These are phyloP conservation scores for Brachyrhaphis roseni DNA, from an alignment of 2,797 vertebrate genomes.

Conservation along the genomic window DNA sequence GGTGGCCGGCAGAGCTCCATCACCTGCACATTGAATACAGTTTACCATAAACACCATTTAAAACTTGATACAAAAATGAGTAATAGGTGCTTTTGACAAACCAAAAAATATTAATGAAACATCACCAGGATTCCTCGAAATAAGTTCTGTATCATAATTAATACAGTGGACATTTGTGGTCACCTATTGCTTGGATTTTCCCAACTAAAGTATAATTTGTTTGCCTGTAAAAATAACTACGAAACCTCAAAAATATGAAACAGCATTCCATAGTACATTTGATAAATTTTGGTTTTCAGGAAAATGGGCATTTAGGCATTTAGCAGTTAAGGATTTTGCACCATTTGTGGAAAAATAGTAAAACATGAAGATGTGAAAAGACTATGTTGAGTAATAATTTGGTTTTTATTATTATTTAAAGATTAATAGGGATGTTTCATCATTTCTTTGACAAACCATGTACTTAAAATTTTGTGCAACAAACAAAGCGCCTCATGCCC, in stretches of 20 bases:
- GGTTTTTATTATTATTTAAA: too few species aligned
- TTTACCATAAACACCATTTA: background rate
- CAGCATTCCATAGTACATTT: too few species aligned
- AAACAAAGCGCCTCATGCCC: background rate
- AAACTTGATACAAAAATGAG: background rate
- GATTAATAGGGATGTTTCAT: background rate
- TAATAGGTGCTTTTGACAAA: background rate
- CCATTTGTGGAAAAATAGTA: background rate
- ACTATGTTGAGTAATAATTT: background rate
- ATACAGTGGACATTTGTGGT: background rate
- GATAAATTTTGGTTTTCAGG: too few species aligned
- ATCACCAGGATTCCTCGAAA: background rate
- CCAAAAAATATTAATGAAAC: background rate
- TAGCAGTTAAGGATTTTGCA: background rate
- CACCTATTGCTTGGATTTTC: too few species aligned
- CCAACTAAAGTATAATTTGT: too few species aligned
- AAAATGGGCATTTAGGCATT: background rate
- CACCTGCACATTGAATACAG: conserved; percentile 72
- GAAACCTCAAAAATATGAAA: too few species aligned
- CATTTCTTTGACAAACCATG: background rate
- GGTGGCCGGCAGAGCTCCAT: conserved; percentile 94
- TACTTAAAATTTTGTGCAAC: background rate
- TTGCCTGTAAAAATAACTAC: background rate
- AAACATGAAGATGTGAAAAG: background rate
- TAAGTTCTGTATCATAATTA: background rate